A percentile compares a stretch with the other conserved stretches of the same genome.
Conservation (phyloP, 2,113 vertebrate species). For the Malurus alboscapulatus region DNA sequence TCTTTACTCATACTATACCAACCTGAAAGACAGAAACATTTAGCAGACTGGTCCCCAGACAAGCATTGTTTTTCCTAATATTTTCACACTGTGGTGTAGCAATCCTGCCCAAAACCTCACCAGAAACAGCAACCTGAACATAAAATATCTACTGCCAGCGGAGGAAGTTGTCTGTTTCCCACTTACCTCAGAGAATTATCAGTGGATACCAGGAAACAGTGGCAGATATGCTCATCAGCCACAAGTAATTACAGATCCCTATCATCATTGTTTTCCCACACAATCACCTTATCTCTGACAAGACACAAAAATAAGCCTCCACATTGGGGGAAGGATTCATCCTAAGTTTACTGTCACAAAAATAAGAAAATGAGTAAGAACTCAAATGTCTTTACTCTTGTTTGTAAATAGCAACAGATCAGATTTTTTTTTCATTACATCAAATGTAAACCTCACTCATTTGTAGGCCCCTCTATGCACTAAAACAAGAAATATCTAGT, state of each 20-base stretch:
- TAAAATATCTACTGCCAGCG: background rate
- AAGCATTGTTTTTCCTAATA: slow-evolving; percentile 11
- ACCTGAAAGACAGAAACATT: background rate
- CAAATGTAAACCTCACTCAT: background rate
- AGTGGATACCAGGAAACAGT: slow-evolving; percentile 12
- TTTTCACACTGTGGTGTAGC: background rate
- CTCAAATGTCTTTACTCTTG: background rate
- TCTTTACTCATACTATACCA: background rate
- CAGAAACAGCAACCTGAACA: background rate
- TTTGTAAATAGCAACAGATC: background rate
- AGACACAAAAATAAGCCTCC: background rate
- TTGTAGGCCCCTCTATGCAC: background rate
- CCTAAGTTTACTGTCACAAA: background rate
- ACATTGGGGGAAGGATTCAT: background rate
- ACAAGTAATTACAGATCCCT: slow-evolving; percentile 46
- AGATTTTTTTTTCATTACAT: accelerated
- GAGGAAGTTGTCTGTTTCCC: slow-evolving; percentile 8
- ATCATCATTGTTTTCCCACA: slow-evolving; percentile 44
- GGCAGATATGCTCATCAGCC: slow-evolving; percentile 44
- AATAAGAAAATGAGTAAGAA: background rate
- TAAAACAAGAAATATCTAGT: no score
- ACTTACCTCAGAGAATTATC: background rate
- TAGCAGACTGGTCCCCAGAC: background rate
- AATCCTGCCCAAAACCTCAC: background rate
- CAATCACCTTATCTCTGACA: slow-evolving; percentile 43